Evolutionary conservation across 2,797 vertebrate genomes (phyloP), one percentile per base, ranked within the genome.

Genomic region (Distichodus sexfasciatus): DNA sequence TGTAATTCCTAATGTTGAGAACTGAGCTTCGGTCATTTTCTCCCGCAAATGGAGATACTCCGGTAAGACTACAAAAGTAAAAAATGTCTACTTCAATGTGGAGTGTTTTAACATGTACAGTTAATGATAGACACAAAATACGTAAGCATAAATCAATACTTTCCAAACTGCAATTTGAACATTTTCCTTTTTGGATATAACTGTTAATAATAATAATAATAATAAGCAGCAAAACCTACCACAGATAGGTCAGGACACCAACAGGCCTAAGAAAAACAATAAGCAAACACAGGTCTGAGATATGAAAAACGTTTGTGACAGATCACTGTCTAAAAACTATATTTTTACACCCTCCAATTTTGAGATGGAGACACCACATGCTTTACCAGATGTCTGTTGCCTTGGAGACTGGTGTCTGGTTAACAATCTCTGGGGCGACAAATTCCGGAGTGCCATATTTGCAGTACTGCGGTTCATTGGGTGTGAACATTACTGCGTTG

Each of bases 391-490:
- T 91, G 66, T 99, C 97, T 0, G 96, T 94, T 83, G 95, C 94
- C 31, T 90, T 88, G 68, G 95, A 96, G 69, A 99, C 89, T 0
- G 97, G 96, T 11, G 91, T 94, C 90, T 99, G 97, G 87, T 95
- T 96, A 75, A 98, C 94, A 7, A 99, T 96, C 89, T 99, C 97
- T 0, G 97, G 96, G 0, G 96, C 91, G 31, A 98, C 94, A 0
- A 98, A 99, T 87, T 99, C 97, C 0, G 97, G 97, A 0, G 96
- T 98, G 75, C 97, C 97, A 0, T 95, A 98, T 75, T 94, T 96
- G 90, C 94, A 97, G 84, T 95, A 99, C 73, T 98, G 96, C 1
- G 92, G 87, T 66, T 97, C 95, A 11, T 92, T 92, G 0, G 90
- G 90, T 0, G 80, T 95, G 77, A 96, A 57, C 69, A 87, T 90